Evolutionary conservation across 1,140 invertebrate species (phyloP).

Genomic region (Drosophila nebulosa): DNA sequence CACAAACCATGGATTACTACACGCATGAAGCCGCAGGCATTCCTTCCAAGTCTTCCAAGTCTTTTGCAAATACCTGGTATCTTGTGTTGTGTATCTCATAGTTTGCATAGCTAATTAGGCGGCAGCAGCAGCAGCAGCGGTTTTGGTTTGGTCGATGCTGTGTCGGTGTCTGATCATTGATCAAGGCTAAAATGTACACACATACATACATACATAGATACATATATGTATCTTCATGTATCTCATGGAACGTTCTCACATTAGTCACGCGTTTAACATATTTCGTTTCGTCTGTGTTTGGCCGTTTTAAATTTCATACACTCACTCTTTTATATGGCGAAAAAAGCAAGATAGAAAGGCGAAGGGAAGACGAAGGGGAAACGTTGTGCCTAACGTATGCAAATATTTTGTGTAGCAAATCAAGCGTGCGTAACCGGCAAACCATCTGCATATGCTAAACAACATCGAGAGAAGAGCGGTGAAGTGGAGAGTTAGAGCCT

Average conservation of each 20-base stretch:
- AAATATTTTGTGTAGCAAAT: conserved; percentile 70
- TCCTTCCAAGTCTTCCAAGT: background rate
- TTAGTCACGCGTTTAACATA: conserved; percentile 79
- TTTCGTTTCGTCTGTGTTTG: conserved; percentile 68
- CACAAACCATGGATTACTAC: conserved; percentile 54
- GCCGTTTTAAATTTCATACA: conserved; percentile 74
- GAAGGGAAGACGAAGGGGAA: background rate
- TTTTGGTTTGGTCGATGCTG: conserved; percentile 10
- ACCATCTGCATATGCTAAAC: conserved; percentile 73
- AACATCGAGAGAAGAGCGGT: conserved; percentile 5
- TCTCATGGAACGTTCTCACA: conserved; percentile 72
- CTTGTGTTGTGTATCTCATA: conserved; percentile 73
- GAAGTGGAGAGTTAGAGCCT: conserved; percentile 1
- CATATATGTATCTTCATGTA: conserved; percentile 38
- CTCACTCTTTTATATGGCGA: conserved; percentile 43
- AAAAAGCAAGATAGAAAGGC: background rate
- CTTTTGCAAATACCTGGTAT: conserved; percentile 63
- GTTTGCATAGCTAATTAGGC: conserved; percentile 78
- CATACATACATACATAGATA: background rate
- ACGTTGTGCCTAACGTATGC: conserved; percentile 51
- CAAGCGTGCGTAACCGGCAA: conserved; percentile 65
- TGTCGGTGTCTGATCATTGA: conserved; percentile 15
- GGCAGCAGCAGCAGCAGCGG: conserved; percentile 16
- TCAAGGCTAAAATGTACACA: conserved; percentile 1
- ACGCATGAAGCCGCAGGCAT: conserved; percentile 66